These are phyloP conservation scores for Andrena trimmerana DNA, from an alignment of 2,888 invertebrate species.

Conservation along the genomic window DNA sequence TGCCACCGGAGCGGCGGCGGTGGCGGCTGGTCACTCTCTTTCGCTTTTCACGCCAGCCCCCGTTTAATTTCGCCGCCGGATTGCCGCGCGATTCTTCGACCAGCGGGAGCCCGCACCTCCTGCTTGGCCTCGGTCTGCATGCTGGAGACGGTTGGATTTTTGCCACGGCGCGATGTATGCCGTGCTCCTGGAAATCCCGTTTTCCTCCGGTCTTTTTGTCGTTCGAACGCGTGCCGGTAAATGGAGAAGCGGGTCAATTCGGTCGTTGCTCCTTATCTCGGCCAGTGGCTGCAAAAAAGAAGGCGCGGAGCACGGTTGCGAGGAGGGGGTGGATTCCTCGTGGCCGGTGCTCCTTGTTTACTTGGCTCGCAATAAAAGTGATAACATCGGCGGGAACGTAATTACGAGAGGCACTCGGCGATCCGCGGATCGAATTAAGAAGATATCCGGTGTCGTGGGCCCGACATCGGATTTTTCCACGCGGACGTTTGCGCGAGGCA, in stretches of 20 bases:
- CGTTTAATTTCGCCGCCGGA: constrained; percentile 30
- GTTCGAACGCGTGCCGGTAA: background rate
- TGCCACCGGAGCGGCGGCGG: constrained; percentile 7
- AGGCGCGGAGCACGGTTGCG: constrained; percentile 3
- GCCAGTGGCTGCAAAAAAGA: constrained; percentile 17
- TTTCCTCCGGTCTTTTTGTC: background rate
- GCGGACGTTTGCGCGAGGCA: background rate
- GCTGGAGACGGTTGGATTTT: constrained; percentile 30
- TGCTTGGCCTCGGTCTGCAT: background rate
- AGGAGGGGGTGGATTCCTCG: constrained; percentile 6
- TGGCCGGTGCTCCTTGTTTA: background rate
- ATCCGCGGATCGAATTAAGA: constrained; percentile 44
- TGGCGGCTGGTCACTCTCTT: constrained; percentile 52
- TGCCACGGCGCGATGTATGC: constrained; percentile 24
- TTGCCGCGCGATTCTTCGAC: constrained; percentile 4
- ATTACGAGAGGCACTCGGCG: constrained; percentile 26
- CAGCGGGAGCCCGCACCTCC: background rate
- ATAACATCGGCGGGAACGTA: constrained; percentile 44
- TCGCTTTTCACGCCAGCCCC: constrained; percentile 49
- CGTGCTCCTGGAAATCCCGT: constrained; percentile 12
- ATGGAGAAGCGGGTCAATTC: constrained; percentile 42
- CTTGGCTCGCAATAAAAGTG: constrained; percentile 32
- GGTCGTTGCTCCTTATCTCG: constrained; percentile 51
- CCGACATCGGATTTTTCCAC: constrained; percentile 12
- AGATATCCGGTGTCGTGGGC: constrained; percentile 26